Percentiles rank a stretch among this genome's conserved stretches.
phyloP scores from a whole-genome alignment of 2,888 invertebrate species.

The Drosophila parthenogenetica region DNA sequence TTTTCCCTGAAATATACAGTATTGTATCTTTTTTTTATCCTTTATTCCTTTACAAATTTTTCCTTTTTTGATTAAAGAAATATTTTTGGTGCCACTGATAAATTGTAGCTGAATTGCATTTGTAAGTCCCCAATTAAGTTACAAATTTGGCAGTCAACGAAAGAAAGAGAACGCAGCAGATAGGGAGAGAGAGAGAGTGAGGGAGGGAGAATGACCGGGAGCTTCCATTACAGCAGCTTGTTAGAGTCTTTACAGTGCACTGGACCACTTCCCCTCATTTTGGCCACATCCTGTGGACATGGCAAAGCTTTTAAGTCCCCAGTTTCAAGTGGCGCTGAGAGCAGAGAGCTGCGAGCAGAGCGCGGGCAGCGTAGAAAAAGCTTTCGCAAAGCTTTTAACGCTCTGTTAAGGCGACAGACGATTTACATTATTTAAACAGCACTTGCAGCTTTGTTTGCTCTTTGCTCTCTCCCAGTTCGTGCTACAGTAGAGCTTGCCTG shows the following conservation, averaged over 20 bases:
- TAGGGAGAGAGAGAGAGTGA: background rate
- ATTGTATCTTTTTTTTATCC: background rate
- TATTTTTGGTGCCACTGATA: slow-evolving; percentile 6
- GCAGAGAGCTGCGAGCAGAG: slow-evolving; percentile 31
- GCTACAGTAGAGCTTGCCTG: slow-evolving; percentile 52
- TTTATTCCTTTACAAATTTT: background rate
- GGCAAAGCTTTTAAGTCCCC: slow-evolving; percentile 71
- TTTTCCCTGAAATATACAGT: background rate
- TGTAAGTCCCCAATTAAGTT: slow-evolving; percentile 53
- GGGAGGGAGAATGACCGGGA: slow-evolving; percentile 6
- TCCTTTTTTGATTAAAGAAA: background rate
- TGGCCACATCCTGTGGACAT: slow-evolving; percentile 73
- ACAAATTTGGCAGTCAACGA: slow-evolving; percentile 35
- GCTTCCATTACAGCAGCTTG: slow-evolving; percentile 58
- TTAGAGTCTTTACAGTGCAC: slow-evolving; percentile 59
- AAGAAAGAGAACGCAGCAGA: slow-evolving; percentile 3
- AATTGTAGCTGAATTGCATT: slow-evolving; percentile 41
- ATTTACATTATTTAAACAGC: slow-evolving; percentile 77
- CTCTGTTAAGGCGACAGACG: slow-evolving; percentile 61
- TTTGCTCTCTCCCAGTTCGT: slow-evolving; percentile 26
- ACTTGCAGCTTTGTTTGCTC: slow-evolving; percentile 57
- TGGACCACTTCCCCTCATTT: slow-evolving; percentile 18
- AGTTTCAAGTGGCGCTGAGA: slow-evolving; percentile 52
- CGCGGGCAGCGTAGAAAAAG: slow-evolving; percentile 33
- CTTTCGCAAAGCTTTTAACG: slow-evolving; percentile 70